These are phyloP conservation scores for Enoplosus armatus DNA, from an alignment of 2,797 vertebrate genomes.

Conservation along the genomic window DNA sequence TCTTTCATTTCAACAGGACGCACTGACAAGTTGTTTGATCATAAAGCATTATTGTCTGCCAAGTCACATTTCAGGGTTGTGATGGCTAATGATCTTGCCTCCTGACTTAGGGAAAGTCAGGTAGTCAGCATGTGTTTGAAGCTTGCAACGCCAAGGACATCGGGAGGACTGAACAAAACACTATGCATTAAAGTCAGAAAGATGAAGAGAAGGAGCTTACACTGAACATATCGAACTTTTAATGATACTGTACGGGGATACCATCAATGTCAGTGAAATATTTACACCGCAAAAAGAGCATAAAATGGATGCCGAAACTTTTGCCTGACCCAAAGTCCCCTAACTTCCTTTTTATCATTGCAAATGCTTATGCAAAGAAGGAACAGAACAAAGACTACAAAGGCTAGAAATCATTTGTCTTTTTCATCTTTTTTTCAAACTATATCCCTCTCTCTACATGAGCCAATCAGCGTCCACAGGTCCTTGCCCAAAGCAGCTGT, in stretches of 20 bases:
- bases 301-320: conserved; percentile 61
- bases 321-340: conserved; percentile 62
- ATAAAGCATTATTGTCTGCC: conserved; percentile 90
- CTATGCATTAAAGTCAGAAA: conserved; percentile 80
- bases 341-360: conserved; percentile 66
- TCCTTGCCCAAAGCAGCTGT: conserved; percentile 74
- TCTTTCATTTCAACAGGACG: conserved; percentile 88
- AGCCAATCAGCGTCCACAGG: conserved; percentile 63
- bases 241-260: conserved; percentile 78
- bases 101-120: conserved; percentile 87
- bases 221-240: conserved; percentile 80
- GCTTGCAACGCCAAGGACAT: conserved; percentile 85
- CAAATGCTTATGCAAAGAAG: conserved; percentile 61
- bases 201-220: conserved; percentile 79
- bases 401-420: conserved; percentile 56
- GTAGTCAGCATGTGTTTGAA: conserved; percentile 90
- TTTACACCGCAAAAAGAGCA: conserved; percentile 61
- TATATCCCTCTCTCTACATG: conserved; percentile 24
- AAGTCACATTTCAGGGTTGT: conserved; percentile 88
- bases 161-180: conserved; percentile 82
- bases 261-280: conserved; percentile 76
- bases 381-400: conserved; percentile 69
- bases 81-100: conserved; percentile 90
- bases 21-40: conserved; percentile 91
- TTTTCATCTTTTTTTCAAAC: conserved; percentile 63